These are phyloP conservation scores for Eristalis arbustorum DNA, from an alignment of 2,888 invertebrate genomes.

Conservation along the genomic window DNA sequence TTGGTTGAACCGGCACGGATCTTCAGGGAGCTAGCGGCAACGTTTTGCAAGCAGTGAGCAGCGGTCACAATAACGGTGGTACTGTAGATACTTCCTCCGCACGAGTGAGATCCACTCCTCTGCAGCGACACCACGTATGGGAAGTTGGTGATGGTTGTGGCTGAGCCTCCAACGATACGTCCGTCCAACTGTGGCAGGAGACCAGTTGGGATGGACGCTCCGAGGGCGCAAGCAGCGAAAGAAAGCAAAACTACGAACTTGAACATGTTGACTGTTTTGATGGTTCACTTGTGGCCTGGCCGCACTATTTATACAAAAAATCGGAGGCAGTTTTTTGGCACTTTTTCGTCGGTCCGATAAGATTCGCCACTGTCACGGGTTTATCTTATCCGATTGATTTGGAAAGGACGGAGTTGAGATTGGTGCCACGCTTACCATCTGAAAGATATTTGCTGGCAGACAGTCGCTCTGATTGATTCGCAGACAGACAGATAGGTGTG, in stretches of 20 bases:
- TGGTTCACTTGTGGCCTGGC: neutral
- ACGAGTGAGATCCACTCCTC: conserved; percentile 79
- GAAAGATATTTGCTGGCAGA: neutral
- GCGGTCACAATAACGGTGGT: conserved; percentile 81
- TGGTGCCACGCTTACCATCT: too few relatives aligned
- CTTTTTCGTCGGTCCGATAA: too few relatives aligned
- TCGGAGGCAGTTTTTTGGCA: neutral
- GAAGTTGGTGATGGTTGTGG: conserved; percentile 56
- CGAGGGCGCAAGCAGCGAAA: neutral
- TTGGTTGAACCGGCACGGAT: conserved; percentile 82
- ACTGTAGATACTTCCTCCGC: conserved; percentile 81
- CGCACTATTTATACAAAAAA: neutral
- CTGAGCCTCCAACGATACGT: conserved; percentile 65
- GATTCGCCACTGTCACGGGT: too few relatives aligned
- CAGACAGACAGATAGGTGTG: too few relatives aligned
- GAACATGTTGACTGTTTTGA: conserved; percentile 15
- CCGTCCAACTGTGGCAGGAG: conserved; percentile 1
- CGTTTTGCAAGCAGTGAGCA: conserved; percentile 81
- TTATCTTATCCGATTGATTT: too few relatives aligned
- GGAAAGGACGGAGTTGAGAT: too few relatives aligned
- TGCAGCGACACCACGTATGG: conserved; percentile 68
- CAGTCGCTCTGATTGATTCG: too few relatives aligned
- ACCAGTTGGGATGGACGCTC: neutral
- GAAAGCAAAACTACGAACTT: conserved; percentile 9
- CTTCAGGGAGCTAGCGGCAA: conserved; percentile 50